Conservation (phyloP, 1,140 invertebrate genomes). For the Bombus turneri region DNA sequence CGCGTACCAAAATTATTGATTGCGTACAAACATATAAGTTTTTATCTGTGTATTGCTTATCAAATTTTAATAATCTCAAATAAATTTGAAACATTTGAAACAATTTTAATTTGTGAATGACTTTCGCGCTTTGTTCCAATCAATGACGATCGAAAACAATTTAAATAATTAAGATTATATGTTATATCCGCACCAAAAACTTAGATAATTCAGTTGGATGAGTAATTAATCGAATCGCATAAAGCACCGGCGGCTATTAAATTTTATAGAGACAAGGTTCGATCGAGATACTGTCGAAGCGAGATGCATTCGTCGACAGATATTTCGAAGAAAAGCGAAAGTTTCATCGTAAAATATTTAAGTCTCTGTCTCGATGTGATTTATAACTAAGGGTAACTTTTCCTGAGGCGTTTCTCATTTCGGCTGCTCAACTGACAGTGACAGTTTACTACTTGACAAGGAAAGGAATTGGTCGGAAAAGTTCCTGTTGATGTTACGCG, state of each 20-base stretch:
- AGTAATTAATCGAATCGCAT: conserved; percentile 11
- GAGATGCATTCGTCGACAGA: conserved; percentile 10
- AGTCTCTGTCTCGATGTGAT: conserved; percentile 46
- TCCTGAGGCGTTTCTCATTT: conserved; percentile 9
- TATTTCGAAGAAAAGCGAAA: conserved; percentile 18
- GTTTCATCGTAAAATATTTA: conserved; percentile 52
- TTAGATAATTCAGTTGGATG: neutral
- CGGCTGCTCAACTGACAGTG: conserved; percentile 43
- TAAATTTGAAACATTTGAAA: neutral
- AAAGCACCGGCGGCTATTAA: neutral
- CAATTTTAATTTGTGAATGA: neutral
- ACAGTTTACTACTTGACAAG: conserved; percentile 58
- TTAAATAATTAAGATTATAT: neutral
- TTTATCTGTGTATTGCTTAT: neutral
- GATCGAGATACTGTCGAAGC: neutral
- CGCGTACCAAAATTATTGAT: neutral
- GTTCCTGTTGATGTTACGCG: conserved; percentile 73
- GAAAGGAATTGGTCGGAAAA: conserved; percentile 58
- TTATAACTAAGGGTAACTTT: conserved; percentile 47
- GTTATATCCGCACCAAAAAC: neutral
- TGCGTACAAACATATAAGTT: neutral
- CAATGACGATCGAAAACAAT: neutral
- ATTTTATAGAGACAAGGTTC: conserved; percentile 5
- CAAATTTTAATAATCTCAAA: neutral
- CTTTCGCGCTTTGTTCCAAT: neutral